Base-by-base conservation (phyloP, 2,888 invertebrate species). In the Coecobrya sp. region DNA sequence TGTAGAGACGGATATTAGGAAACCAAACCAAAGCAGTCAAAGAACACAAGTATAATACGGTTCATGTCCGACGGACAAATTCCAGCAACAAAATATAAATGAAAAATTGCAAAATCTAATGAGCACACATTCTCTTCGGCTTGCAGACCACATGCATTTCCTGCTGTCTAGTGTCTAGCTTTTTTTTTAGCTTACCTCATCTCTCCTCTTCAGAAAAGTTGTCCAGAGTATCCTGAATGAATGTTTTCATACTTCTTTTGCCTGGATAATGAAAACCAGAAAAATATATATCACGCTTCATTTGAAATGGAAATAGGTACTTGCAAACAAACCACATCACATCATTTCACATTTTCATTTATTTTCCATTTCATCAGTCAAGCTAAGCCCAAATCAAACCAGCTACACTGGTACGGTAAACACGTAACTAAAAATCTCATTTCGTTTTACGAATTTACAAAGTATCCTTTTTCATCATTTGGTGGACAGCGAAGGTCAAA, bases 91-190 rank as follows among this genome's bases (percentile, higher is more conserved):
- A 55, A 79, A 76, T 76, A 11, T 11, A 65, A 42, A 85, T 85
- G 68, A 70, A 85, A 85, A 85, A 85, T 68, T 22, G 85, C 68
- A 45, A 49, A 49, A 30, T 68, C 27, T 85, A 85, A 85, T 85
- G 85, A 85, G 70, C 68, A 52, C 65, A 76, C 79, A 85, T 85
- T 68, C 84, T 65, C 65, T 45, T 84, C 22, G 27, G 8, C 0
- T n/a, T 16, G 27, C 36, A 59, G 70, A 70, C 13, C n/a, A 68
- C 13, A 30, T 10, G 25, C 68, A 68, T 30, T 65, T 19, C n/a
- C n/a, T n/a, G n/a, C n/a, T n/a, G n/a, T n/a, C n/a, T n/a, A n/a
- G n/a, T n/a, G n/a, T 55, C 13, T n/a, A 55, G 55, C 19, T 55
- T n/a, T 55, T n/a, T n/a, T n/a, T n/a, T n/a, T n/a, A n/a, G n/a